Conservation (phyloP, 2,888 invertebrate genomes). For the Keiferia lycopersicella region DNA sequence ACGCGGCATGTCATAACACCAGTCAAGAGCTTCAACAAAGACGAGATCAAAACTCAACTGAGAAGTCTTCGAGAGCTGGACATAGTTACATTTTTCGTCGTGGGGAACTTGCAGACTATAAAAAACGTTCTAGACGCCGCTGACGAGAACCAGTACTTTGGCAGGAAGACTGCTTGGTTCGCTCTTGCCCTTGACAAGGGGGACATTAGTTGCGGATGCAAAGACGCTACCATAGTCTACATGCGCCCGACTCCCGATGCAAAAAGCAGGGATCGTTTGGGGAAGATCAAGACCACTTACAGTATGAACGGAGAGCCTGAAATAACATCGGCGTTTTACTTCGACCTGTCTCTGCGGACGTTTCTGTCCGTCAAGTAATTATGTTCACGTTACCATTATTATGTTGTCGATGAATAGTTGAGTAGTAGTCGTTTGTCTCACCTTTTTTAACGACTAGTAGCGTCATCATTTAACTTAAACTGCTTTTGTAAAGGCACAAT, state of each 20-base stretch:
- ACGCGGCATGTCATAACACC: slow-evolving; percentile 93
- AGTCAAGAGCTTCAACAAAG: slow-evolving; percentile 80
- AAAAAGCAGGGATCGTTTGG: slow-evolving; percentile 85
- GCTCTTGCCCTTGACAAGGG: slow-evolving; percentile 89
- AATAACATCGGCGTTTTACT: slow-evolving; percentile 92
- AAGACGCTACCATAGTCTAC: slow-evolving; percentile 88
- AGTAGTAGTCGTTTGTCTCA: neutral
- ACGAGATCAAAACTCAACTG: slow-evolving; percentile 85
- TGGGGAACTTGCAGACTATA: slow-evolving; percentile 88
- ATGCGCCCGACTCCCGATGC: slow-evolving; percentile 87
- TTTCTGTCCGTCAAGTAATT: slow-evolving; percentile 87
- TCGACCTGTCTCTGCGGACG: slow-evolving; percentile 89
- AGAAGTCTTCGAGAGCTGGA: slow-evolving; percentile 88
- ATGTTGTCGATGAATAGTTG: neutral
- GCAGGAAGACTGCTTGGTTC: slow-evolving; percentile 93
- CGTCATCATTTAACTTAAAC: neutral
- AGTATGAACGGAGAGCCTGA: slow-evolving; percentile 87
- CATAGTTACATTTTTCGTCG: slow-evolving; percentile 93
- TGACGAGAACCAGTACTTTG: slow-evolving; percentile 88
- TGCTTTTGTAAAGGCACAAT: no score
- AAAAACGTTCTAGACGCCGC: slow-evolving; percentile 86
- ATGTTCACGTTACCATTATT: neutral
- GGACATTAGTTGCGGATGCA: slow-evolving; percentile 87
- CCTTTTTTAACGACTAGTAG: neutral
- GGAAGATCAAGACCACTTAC: slow-evolving; percentile 86